A percentile compares a stretch with the other conserved stretches of the same genome.
phyloP scores from a whole-genome alignment of 2,113 vertebrate species.

The Atractosteus spatula region DNA sequence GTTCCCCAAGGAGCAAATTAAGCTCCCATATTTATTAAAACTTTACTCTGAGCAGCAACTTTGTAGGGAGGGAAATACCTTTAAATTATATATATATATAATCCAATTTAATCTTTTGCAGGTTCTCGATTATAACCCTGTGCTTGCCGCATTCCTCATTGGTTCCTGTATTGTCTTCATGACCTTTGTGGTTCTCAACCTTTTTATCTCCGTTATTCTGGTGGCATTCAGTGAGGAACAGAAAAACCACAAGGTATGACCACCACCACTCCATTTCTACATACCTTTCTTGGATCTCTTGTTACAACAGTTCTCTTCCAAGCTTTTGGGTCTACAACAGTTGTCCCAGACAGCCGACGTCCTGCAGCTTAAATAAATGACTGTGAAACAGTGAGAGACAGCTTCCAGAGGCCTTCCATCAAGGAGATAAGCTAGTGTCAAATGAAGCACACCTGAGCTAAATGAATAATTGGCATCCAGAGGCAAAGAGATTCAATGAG shows the following conservation, averaged over 20 bases:
- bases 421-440: too few relatives aligned
- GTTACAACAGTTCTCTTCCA: neutral
- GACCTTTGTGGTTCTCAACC: conserved; percentile 93
- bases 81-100: too few relatives aligned
- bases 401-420: too few relatives aligned
- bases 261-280: neutral
- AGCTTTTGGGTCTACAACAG: neutral
- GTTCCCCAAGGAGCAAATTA: too few relatives aligned
- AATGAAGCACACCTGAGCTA: too few relatives aligned
- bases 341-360: neutral
- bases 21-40: too few relatives aligned
- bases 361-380: neutral
- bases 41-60: too few relatives aligned
- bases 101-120: conserved; percentile 31
- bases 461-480: too few relatives aligned
- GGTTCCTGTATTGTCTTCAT: conserved; percentile 93
- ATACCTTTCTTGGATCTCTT: neutral
- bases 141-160: conserved; percentile 86
- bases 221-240: conserved; percentile 92
- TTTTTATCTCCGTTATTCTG: conserved; percentile 92
- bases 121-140: conserved; percentile 85
- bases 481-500: too few relatives aligned
- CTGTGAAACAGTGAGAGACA: too few relatives aligned
- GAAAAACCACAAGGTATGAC: conserved; percentile 78
- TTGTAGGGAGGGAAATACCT: too few relatives aligned